These are phyloP conservation scores for Mycteria americana DNA, from an alignment of 2,797 vertebrate species.

Conservation along the genomic window DNA sequence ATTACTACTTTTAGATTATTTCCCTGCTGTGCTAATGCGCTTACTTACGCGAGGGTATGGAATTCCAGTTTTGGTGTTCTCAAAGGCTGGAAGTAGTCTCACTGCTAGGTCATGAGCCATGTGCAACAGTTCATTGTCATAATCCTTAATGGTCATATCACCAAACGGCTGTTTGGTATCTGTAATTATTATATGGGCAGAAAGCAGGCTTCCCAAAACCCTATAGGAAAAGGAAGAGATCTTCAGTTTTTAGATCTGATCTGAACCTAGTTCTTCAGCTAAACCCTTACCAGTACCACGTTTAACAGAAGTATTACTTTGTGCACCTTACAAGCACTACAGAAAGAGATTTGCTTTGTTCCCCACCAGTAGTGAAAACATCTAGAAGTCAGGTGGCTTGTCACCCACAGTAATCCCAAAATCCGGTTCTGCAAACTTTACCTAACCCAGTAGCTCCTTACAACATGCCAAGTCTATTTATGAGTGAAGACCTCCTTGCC, in stretches of 20 bases:
- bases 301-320: background rate
- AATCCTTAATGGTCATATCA: slow-evolving; percentile 86
- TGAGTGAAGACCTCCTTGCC: background rate
- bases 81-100: slow-evolving; percentile 93
- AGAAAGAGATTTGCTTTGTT: background rate
- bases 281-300: fast-evolving
- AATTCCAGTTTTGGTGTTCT: slow-evolving; percentile 97
- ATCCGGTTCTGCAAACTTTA: background rate
- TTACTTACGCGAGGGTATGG: slow-evolving; percentile 90
- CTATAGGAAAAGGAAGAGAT: slow-evolving; percentile 63
- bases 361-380: background rate
- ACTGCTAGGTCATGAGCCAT: slow-evolving; percentile 95
- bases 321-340: background rate
- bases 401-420: background rate
- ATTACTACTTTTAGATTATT: fast-evolving
- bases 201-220: slow-evolving; percentile 95
- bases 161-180: slow-evolving; percentile 94
- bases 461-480: background rate
- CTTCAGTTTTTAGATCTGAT: background rate
- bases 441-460: background rate
- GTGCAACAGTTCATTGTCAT: slow-evolving; percentile 92
- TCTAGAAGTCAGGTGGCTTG: fast-evolving
- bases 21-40: background rate
- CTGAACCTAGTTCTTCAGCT: background rate
- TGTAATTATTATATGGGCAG: slow-evolving; percentile 94